Evolutionary conservation across 2,888 invertebrate genomes (phyloP), one percentile per base, ranked within the genome.

Genomic region (Aleiodes leptofemur): DNA sequence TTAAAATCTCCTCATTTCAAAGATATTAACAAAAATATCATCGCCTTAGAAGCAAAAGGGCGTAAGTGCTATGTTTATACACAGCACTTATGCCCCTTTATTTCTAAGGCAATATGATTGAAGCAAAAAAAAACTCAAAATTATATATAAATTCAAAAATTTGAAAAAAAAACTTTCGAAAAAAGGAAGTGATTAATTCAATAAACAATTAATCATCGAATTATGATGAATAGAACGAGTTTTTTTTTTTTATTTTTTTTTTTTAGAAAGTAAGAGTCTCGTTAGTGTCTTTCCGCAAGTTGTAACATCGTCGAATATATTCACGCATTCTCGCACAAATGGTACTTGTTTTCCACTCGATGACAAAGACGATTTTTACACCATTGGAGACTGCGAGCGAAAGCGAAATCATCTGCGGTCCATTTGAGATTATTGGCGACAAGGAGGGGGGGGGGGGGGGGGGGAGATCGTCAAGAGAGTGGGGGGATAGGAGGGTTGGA

Each of bases 331-430:
- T 23, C 34, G 4, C 34, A 34, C 34, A 34, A 34, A 34, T 51
- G 78, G 57, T 31, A 74, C 75, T 70, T 73, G 76, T 78, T 80
- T 77, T 78, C 71, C 72, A 57, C 56, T 61, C 31, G 38, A 50
- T 61, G 59, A 29, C 48, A 68, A 8, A 13, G 34, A 23, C 43
- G 43, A 43, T 43, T 43, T 43, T 76, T 55, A 38, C 53, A 68
- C 69, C 55, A 69, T n/a, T 64, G 14, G 16, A 57, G 59, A 38
- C 51, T 53, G 57, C 57, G 51, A 86, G 86, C 83, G 86, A 87
- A 86, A 87, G 87, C 82, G 84, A 86, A 86, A 86, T 83, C 78
- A 68, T 59, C 66, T 55, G 51, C 61, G 43, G 13, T 9, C 29
- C 59, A 74, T 43, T 43, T 43, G 34, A 59, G 51, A 48, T 34